phyloP scores from a whole-genome alignment of 2,797 vertebrate species.

The Sebastolobus alascanus region DNA sequence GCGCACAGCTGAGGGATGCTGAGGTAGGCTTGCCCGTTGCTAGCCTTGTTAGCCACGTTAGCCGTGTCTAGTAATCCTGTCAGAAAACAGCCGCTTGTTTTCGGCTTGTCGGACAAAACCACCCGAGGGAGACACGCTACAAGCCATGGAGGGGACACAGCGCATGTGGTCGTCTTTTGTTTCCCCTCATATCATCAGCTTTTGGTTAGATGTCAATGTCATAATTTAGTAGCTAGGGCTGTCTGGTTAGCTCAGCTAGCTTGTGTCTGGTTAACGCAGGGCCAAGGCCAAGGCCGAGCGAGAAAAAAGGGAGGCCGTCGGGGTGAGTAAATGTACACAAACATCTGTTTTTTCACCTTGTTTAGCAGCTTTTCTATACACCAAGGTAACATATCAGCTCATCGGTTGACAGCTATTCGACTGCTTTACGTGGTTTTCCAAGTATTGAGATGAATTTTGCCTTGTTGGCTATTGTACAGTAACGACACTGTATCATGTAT shows the following conservation, averaged over 20 bases:
- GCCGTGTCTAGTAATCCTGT: constrained; percentile 57
- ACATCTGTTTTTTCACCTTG: constrained; percentile 18
- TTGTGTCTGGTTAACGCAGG: constrained; percentile 57
- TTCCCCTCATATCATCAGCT: constrained; percentile 8
- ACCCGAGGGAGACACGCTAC: not conserved
- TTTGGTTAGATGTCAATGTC: constrained; percentile 69
- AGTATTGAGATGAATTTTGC: not conserved
- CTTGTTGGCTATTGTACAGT: constrained; percentile 7
- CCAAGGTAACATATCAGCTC: not conserved
- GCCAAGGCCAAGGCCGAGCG: constrained; percentile 70
- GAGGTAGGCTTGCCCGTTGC: constrained; percentile 65
- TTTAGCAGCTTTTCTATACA: not conserved
- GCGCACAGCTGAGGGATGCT: constrained; percentile 77
- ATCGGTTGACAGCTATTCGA: not conserved
- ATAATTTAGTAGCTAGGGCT: constrained; percentile 68
- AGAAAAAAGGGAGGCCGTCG: constrained; percentile 62
- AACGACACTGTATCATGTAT: constrained; percentile 19
- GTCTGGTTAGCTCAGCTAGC: constrained; percentile 67
- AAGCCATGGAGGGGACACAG: constrained; percentile 64
- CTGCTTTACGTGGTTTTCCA: not conserved
- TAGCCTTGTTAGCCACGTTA: constrained; percentile 75
- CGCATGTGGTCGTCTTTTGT: constrained; percentile 28
- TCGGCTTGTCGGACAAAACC: constrained; percentile 12
- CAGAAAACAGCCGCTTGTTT: constrained; percentile 8
- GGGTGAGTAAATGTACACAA: constrained; percentile 68